Evolutionary conservation across 2,888 invertebrate species (phyloP).

Genomic region (Ischnura elegans): DNA sequence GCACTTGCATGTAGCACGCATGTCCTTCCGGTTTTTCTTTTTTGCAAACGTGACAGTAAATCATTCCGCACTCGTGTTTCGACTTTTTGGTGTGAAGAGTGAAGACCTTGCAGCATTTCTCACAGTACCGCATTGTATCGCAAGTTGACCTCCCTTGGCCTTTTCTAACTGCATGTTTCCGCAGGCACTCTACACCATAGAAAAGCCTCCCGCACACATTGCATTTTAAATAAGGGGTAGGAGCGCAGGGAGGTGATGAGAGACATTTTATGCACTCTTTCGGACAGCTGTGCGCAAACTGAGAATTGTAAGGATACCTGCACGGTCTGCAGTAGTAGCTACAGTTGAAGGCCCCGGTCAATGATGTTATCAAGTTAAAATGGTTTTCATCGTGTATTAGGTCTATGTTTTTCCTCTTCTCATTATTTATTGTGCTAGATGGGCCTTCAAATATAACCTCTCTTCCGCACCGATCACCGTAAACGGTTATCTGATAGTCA

Average conservation of each 20-base stretch:
- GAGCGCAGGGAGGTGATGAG: neutral
- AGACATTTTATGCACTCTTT: neutral
- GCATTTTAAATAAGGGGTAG: too few species aligned
- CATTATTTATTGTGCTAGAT: neutral
- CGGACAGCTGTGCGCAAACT: neutral
- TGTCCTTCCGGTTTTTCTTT: neutral
- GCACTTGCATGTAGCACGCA: neutral
- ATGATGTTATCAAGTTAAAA: neutral
- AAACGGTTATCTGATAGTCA: neutral
- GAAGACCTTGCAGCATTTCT: neutral
- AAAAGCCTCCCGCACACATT: neutral
- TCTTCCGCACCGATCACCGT: neutral
- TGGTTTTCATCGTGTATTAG: neutral
- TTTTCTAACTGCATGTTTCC: neutral
- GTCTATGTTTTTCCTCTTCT: neutral
- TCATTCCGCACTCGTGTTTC: neutral
- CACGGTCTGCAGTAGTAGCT: conserved; percentile 9
- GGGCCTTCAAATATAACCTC: conserved; percentile 21
- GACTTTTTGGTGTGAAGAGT: neutral
- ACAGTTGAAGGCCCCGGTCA: neutral
- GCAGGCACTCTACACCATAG: neutral
- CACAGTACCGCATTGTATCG: neutral
- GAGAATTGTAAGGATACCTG: neutral
- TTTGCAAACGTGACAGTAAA: neutral
- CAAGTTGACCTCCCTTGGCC: neutral